Base-by-base conservation (phyloP, 92 coral and sea anemone species). In the Plumapathes pennacea region DNA sequence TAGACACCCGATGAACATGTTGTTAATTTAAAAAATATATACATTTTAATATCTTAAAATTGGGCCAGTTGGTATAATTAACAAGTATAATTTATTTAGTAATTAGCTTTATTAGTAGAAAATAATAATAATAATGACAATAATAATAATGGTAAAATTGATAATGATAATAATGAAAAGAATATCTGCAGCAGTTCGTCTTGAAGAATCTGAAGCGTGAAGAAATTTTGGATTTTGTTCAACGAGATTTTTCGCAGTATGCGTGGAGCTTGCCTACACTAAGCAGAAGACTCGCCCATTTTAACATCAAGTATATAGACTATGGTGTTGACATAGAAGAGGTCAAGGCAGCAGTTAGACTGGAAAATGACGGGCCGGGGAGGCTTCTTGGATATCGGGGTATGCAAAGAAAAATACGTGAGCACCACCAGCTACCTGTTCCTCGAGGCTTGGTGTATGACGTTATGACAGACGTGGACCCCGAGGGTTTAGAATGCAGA, bases 181-280 rank as follows among this genome's bases (percentile, higher is more conserved):
- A n/a, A n/a, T n/a, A n/a, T n/a, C n/a, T n/a, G n/a, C n/a, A n/a
- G n/a, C n/a, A n/a, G n/a, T n/a, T n/a, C n/a, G n/a, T n/a, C n/a
- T n/a, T n/a, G n/a, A n/a, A n/a, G n/a, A n/a, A n/a, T n/a, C n/a
- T n/a, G n/a, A n/a, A n/a, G n/a, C n/a, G n/a, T n/a, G 70, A 72
- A 22, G 65, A 73, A 38, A 73, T 73, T 45, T 73, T 73, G 41
- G 69, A 66, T 48, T 73, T 62, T 64, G 67, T 64, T 14, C 54
- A 54, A 46, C 21, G 57, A 37, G 57, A 54, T 63, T 54, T 63
- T 32, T 57, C 57, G 17, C 60, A 45, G 53, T 74, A 74, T 54
- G 42, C 72, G 11, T 62, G 72, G 72, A 62, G 72, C 62, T 44
- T 73, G 61, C 62, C 71, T 60, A 50, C 38, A 23, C 57, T 50